Conservation (phyloP, 2,113 vertebrate genomes). For the Scatophagus argus region DNA sequence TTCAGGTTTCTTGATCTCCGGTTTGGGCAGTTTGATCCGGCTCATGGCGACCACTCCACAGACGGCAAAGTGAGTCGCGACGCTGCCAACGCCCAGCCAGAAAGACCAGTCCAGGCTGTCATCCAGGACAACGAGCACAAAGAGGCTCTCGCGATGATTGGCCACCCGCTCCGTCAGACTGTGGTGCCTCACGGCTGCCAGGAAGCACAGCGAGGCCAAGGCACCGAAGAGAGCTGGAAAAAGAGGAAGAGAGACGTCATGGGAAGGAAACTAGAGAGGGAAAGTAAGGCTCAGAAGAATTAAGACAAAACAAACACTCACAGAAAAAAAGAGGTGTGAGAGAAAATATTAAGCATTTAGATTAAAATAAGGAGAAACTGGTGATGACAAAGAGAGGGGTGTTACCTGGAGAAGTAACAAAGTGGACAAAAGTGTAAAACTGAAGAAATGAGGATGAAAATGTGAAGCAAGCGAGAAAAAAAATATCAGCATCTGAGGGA, state of each 20-base stretch:
- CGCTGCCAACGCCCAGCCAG: constrained; percentile 93
- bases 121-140: constrained; percentile 88
- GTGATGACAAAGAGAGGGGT: not conserved
- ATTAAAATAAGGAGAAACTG: too few species aligned
- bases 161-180: constrained; percentile 90
- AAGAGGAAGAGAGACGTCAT: not conserved
- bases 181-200: constrained; percentile 89
- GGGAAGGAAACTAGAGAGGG: not conserved
- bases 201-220: constrained; percentile 88
- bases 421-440: not conserved
- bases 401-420: not conserved
- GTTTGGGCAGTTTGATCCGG: constrained; percentile 89
- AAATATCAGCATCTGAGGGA: not conserved
- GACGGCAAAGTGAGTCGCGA: constrained; percentile 87
- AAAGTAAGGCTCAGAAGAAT: not conserved
- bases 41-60: constrained; percentile 90
- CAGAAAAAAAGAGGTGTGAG: not conserved
- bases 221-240: constrained; percentile 87
- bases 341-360: not conserved
- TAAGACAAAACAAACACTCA: not conserved
- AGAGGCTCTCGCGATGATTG: constrained; percentile 91
- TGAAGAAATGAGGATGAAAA: not conserved
- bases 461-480: not conserved
- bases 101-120: constrained; percentile 91
- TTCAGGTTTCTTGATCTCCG: constrained; percentile 91